Conservation (phyloP, 2,888 invertebrate species). For the Euplagia quadripunctaria region DNA sequence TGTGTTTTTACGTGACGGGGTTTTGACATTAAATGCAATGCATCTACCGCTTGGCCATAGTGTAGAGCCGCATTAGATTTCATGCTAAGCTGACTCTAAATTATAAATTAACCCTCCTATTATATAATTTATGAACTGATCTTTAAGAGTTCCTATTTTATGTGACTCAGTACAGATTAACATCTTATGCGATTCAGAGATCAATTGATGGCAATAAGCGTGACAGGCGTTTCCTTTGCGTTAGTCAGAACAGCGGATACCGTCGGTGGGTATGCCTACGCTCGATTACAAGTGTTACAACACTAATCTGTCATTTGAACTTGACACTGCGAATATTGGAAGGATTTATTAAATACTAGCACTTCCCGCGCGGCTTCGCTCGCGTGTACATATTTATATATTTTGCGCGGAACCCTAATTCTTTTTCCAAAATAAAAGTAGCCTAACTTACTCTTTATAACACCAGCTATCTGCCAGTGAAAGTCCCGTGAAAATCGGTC, state of each 20-base stretch:
- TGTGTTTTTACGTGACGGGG: too few species aligned
- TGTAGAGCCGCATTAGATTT: too few species aligned
- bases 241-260: conserved; percentile 48
- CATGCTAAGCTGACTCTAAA: neutral
- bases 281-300: conserved; percentile 3
- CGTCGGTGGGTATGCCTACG: conserved; percentile 47
- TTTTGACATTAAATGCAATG: too few species aligned
- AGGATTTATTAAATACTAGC: conserved; percentile 27
- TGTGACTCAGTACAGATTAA: conserved; percentile 48
- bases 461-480: too few species aligned
- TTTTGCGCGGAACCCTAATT: too few species aligned
- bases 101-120: neutral
- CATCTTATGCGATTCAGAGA: conserved; percentile 40
- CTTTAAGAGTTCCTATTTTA: conserved; percentile 36
- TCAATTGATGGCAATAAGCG: conserved; percentile 55
- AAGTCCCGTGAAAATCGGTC: too few species aligned
- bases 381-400: too few species aligned
- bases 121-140: conserved; percentile 26
- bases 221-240: conserved; percentile 50
- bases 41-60: too few species aligned
- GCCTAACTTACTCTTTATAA: too few species aligned
- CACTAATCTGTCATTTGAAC: conserved; percentile 39
- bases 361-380: too few species aligned
- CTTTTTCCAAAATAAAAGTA: too few species aligned
- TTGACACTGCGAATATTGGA: conserved; percentile 41